Percentiles rank a stretch among this genome's conserved stretches.
Evolutionary conservation across 2,113 vertebrate species (phyloP).

Genomic region (Oreochromis tanganicae): DNA sequence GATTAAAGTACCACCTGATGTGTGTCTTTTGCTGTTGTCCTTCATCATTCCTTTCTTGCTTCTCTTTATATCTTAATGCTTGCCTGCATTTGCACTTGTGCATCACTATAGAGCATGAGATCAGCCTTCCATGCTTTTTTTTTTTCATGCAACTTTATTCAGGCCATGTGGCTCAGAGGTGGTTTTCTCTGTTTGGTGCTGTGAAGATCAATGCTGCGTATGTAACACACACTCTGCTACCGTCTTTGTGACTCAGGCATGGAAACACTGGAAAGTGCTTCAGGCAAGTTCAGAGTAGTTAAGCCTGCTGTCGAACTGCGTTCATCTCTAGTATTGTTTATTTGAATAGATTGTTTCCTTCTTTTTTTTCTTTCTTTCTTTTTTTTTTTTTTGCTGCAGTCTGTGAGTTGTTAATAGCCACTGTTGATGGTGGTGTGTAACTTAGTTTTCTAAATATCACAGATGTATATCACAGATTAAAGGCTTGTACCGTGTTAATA

Average conservation of each 20-base stretch:
- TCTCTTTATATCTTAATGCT: not conserved
- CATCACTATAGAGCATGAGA: rapidly evolving
- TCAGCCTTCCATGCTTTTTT: not conserved
- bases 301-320: not conserved
- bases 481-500: not conserved
- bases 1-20: not conserved
- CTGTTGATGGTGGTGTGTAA: not conserved
- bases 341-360: not conserved
- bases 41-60: not conserved
- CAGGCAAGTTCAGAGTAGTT: not conserved
- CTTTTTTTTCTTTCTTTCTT: rapidly evolving
- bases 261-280: conserved; percentile 37
- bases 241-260: not conserved
- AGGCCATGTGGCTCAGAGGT: not conserved
- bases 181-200: not conserved
- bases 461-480: not conserved
- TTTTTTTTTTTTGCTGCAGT: not conserved
- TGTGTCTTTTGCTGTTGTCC: not conserved
- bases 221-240: not conserved
- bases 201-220: not conserved
- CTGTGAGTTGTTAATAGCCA: not conserved
- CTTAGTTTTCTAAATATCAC: not conserved
- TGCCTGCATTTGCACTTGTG: not conserved
- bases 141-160: not conserved
- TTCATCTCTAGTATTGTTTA: not conserved